Conservation (phyloP, 2,797 vertebrate species). For the Oceanodroma leucorhoa region DNA sequence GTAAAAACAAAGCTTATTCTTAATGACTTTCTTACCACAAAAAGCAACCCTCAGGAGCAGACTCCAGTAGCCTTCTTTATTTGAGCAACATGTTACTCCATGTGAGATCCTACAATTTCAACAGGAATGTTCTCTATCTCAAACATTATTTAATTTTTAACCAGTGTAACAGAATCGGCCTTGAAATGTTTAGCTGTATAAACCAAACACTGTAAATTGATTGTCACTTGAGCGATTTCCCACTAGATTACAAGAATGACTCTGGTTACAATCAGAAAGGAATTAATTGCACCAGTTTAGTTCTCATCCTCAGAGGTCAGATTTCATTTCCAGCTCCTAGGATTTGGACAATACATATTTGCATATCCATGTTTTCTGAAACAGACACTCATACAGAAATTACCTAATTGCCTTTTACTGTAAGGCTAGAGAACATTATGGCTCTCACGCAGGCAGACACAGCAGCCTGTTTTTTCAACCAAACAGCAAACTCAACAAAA, state of each 20-base stretch:
- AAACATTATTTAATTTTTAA: background rate
- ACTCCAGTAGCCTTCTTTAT: background rate
- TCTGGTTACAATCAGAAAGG: conserved; percentile 9
- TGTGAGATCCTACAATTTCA: background rate
- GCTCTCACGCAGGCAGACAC: fast-evolving
- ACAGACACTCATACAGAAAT: background rate
- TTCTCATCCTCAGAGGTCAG: background rate
- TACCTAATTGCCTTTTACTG: background rate
- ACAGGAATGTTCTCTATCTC: background rate
- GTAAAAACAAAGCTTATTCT: conserved; percentile 15
- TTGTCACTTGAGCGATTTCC: background rate
- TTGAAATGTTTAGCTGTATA: background rate
- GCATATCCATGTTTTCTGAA: background rate
- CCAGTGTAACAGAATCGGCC: background rate
- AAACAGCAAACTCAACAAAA: background rate
- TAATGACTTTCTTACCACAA: background rate
- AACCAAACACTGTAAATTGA: background rate
- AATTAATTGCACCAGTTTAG: background rate
- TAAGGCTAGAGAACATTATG: background rate
- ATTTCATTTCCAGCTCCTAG: background rate
- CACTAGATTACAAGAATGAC: background rate
- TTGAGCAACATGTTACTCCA: background rate
- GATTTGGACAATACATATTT: background rate
- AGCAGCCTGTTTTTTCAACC: background rate
- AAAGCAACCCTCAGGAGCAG: background rate